A percentile compares a stretch with the other conserved stretches of the same genome.
Conservation (phyloP, 2,113 vertebrate species). For the Myiopsitta monachus region DNA sequence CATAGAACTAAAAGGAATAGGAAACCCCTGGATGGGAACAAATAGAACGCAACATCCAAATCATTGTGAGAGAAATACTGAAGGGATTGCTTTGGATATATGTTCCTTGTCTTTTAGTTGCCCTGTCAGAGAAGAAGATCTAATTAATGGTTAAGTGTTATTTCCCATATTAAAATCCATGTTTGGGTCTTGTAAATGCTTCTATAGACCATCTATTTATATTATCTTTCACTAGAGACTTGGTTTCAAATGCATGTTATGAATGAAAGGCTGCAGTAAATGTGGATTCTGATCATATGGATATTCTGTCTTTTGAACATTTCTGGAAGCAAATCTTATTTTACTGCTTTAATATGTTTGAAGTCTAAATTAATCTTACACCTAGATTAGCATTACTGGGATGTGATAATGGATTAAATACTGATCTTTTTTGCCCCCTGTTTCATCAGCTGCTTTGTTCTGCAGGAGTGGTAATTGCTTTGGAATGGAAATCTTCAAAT, state of each 20-base stretch:
- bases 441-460: slow-evolving; percentile 58
- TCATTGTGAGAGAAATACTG: not conserved
- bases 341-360: slow-evolving; percentile 60
- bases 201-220: not conserved
- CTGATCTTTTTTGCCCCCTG: slow-evolving; percentile 54
- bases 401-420: slow-evolving; percentile 69
- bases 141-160: not conserved
- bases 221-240: not conserved
- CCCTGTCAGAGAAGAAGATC: not conserved
- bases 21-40: not conserved
- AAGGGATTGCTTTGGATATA: not conserved
- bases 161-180: not conserved
- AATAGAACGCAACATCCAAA: not conserved
- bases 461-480: slow-evolving; percentile 66
- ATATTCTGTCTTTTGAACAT: slow-evolving; percentile 35
- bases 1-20: not conserved
- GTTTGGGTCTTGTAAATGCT: not conserved
- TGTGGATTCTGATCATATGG: not conserved
- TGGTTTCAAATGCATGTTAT: not conserved
- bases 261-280: not conserved
- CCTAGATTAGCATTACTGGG: slow-evolving; percentile 61
- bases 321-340: slow-evolving; percentile 51
- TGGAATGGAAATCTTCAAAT: slow-evolving; percentile 62
- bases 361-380: slow-evolving; percentile 67
- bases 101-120: not conserved